These are phyloP conservation scores for Periparus ater DNA, from an alignment of 2,797 vertebrate species.

Conservation along the genomic window DNA sequence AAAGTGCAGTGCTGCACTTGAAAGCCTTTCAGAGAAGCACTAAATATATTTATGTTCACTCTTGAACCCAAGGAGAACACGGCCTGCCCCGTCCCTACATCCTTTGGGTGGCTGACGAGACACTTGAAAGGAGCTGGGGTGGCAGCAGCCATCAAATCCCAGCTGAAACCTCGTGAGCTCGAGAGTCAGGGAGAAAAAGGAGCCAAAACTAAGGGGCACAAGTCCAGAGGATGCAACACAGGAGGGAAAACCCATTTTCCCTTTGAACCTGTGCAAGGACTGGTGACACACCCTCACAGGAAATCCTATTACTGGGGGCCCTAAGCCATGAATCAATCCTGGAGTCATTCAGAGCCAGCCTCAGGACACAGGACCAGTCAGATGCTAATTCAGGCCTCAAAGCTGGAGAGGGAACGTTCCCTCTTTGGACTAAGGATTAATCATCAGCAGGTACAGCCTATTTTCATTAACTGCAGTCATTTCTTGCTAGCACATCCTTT, in stretches of 20 bases:
- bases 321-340: neutral
- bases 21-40: neutral
- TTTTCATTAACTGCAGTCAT: neutral
- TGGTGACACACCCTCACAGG: neutral
- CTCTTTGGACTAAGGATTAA: neutral
- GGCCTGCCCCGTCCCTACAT: neutral
- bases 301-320: neutral
- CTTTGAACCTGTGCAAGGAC: neutral
- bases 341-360: neutral
- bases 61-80: neutral
- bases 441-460: neutral
- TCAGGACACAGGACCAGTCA: neutral
- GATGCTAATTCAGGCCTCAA: neutral
- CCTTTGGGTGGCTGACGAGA: neutral
- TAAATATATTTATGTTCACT: neutral
- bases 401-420: neutral
- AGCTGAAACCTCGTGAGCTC: rapidly evolving
- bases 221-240: neutral
- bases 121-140: neutral
- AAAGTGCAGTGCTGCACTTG: neutral
- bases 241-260: neutral
- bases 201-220: neutral
- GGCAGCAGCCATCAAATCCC: neutral
- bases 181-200: rapidly evolving
- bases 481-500: neutral